A percentile compares a stretch with the other conserved stretches of the same genome.
Conservation (phyloP, 2,113 vertebrate genomes). For the Oncorhynchus keta region DNA sequence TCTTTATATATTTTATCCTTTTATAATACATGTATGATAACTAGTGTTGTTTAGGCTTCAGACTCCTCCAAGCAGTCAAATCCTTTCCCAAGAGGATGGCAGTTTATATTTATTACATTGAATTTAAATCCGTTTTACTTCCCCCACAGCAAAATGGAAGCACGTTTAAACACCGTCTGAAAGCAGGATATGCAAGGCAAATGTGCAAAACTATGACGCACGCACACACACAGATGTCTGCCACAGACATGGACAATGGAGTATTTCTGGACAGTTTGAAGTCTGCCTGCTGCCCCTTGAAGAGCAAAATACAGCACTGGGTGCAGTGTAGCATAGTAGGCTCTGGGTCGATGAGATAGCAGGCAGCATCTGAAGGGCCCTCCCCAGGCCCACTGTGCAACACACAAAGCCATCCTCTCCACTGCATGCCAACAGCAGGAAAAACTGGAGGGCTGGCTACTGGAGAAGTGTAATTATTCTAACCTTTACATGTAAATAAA, state of each 20-base stretch:
- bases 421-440: conserved; percentile 14
- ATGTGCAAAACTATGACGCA: conserved; percentile 3
- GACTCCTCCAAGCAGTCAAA: background rate
- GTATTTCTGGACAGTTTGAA: conserved; percentile 34
- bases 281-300: conserved; percentile 29
- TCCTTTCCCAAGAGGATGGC: conserved; percentile 2
- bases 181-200: conserved; percentile 8
- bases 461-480: conserved; percentile 26
- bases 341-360: conserved; percentile 48
- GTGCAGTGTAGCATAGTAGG: conserved; percentile 24
- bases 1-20: conserved; percentile 15
- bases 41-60: conserved; percentile 18
- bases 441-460: conserved; percentile 17
- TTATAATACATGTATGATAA: conserved; percentile 23
- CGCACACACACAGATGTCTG: background rate
- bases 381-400: conserved; percentile 27
- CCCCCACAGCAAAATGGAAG: conserved; percentile 3
- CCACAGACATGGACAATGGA: conserved; percentile 13
- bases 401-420: conserved; percentile 30
- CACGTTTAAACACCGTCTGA: conserved; percentile 9
- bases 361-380: conserved; percentile 34
- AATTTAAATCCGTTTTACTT: conserved; percentile 36
- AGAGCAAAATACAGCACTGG: conserved; percentile 26
- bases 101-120: conserved; percentile 33
- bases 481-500: conserved; percentile 37